Conservation (phyloP, 2,797 vertebrate genomes). For the Dermochelys coriacea region DNA sequence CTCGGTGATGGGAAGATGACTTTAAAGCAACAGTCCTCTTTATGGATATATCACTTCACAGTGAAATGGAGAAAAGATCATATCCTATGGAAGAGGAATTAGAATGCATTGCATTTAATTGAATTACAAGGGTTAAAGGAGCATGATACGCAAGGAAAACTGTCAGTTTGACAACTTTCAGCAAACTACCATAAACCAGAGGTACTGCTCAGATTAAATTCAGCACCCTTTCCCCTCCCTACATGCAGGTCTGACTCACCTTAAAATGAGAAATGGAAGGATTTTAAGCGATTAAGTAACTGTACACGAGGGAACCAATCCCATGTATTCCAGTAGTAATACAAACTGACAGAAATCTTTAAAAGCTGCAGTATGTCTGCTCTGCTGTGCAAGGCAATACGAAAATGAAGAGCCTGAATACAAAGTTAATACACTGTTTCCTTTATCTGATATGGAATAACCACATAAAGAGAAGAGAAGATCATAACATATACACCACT, state of each 20-base stretch:
- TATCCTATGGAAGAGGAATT: slow-evolving; percentile 63
- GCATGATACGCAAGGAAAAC: slow-evolving; percentile 41
- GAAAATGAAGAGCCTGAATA: neutral
- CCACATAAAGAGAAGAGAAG: neutral
- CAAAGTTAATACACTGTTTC: neutral
- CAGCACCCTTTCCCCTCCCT: neutral
- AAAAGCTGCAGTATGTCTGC: slow-evolving; percentile 50
- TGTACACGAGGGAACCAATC: neutral
- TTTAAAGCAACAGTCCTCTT: slow-evolving; percentile 42
- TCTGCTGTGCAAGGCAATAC: slow-evolving; percentile 66
- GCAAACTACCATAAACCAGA: neutral
- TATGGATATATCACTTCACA: slow-evolving; percentile 32
- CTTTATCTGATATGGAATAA: neutral
- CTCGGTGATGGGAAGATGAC: slow-evolving; percentile 35
- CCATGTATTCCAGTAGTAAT: slow-evolving; percentile 3
- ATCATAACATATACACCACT: neutral
- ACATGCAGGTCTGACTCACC: neutral
- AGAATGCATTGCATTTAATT: slow-evolving; percentile 47
- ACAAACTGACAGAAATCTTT: slow-evolving; percentile 41
- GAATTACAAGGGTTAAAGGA: slow-evolving; percentile 41
- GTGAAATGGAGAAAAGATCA: slow-evolving; percentile 74
- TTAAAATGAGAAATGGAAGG: slow-evolving; percentile 7
- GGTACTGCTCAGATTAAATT: neutral
- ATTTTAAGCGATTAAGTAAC: neutral
- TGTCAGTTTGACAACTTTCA: slow-evolving; percentile 53